These are phyloP conservation scores for Arnoldichthys spilopterus DNA, from an alignment of 2,797 vertebrate genomes.

Conservation along the genomic window DNA sequence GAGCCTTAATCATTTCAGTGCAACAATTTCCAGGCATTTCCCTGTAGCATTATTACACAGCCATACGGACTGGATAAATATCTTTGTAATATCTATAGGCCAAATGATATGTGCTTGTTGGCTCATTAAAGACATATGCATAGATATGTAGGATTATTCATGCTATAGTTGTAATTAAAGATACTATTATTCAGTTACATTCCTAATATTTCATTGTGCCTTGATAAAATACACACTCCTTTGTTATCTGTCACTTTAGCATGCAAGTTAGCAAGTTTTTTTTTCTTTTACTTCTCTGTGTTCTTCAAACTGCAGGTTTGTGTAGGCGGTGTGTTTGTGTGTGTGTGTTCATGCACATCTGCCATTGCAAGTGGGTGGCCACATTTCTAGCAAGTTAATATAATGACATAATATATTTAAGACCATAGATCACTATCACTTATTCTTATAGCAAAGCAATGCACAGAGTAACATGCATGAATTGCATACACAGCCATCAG, in stretches of 20 bases:
- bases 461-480: background rate
- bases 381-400: conserved; percentile 28
- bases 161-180: background rate
- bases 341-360: conserved; percentile 8
- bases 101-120: background rate
- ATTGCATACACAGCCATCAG: background rate
- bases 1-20: background rate
- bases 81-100: background rate
- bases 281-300: conserved; percentile 17
- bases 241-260: background rate
- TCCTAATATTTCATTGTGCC: background rate
- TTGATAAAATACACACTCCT: background rate
- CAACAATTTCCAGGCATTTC: background rate
- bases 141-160: no score
- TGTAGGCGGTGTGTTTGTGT: conserved; percentile 35
- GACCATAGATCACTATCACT: conserved; percentile 5
- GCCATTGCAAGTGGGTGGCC: conserved; percentile 32
- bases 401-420: conserved; percentile 13
- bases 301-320: conserved; percentile 32
- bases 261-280: conserved; percentile 2
- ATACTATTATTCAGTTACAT: background rate
- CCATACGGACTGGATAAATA: background rate
- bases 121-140: background rate
- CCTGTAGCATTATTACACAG: background rate
- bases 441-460: background rate